These are phyloP conservation scores for Melanerpes formicivorus DNA, from an alignment of 2,113 vertebrate genomes.

Conservation along the genomic window DNA sequence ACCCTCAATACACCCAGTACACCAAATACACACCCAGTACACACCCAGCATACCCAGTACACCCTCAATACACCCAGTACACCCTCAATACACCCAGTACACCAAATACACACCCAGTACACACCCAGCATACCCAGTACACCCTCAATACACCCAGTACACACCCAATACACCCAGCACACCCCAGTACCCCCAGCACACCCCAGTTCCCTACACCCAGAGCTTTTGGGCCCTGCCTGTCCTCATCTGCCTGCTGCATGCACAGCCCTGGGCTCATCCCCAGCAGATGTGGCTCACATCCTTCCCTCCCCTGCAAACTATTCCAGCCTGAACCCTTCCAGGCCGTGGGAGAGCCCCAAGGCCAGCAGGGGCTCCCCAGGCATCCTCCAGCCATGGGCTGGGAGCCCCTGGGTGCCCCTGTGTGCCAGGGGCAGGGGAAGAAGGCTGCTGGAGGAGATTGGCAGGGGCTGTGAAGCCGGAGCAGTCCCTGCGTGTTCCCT, in stretches of 20 bases:
- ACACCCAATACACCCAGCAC: too few relatives aligned
- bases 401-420: neutral
- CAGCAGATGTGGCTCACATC: neutral
- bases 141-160: too few relatives aligned
- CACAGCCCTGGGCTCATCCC: neutral
- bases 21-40: too few relatives aligned
- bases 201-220: neutral
- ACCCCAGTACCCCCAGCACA: too few relatives aligned
- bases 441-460: neutral
- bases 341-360: neutral
- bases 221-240: neutral
- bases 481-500: neutral
- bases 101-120: too few relatives aligned
- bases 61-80: too few relatives aligned
- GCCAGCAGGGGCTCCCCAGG: neutral
- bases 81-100: too few relatives aligned
- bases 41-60: too few relatives aligned
- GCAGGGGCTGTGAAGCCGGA: too few relatives aligned
- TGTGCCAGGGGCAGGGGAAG: neutral
- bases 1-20: too few relatives aligned
- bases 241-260: accelerated
- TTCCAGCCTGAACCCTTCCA: neutral
- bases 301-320: too few relatives aligned
- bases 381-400: accelerated
- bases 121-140: too few relatives aligned